Evolutionary conservation across 2,797 vertebrate genomes (phyloP).

Genomic region (Microtus californicus): DNA sequence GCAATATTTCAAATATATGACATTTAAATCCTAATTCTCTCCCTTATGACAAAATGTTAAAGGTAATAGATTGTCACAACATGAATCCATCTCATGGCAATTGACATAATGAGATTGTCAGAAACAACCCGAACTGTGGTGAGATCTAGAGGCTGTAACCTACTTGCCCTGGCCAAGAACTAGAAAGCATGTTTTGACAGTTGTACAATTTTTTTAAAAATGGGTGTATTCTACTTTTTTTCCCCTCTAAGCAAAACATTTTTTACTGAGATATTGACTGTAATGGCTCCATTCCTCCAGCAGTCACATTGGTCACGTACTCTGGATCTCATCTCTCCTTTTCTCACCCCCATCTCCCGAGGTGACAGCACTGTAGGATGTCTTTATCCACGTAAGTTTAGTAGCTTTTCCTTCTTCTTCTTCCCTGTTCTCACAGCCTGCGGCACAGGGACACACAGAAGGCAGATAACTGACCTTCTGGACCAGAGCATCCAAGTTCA

Average conservation of each 20-base stretch:
- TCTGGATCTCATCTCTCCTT: conserved; percentile 14
- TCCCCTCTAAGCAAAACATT: conserved; percentile 61
- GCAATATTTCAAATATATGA: conserved; percentile 75
- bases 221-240: conserved; percentile 73
- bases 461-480: conserved; percentile 97
- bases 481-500: conserved; percentile 98
- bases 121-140: conserved; percentile 68
- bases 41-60: conserved; percentile 79
- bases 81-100: conserved; percentile 78
- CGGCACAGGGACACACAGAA: conserved; percentile 93
- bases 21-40: conserved; percentile 80
- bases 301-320: conserved; percentile 24
- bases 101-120: conserved; percentile 79
- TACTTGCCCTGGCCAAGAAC: conserved; percentile 64
- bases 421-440: conserved; percentile 87
- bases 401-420: neutral
- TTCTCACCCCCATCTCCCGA: too few relatives aligned
- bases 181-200: conserved; percentile 46
- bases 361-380: conserved; percentile 33
- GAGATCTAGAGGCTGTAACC: conserved; percentile 67
- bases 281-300: conserved; percentile 35
- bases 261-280: conserved; percentile 64
- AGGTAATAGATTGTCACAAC: conserved; percentile 82
- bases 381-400: conserved; percentile 54
- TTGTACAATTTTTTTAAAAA: conserved; percentile 61